Evolutionary conservation across 2,797 vertebrate species (phyloP), one percentile per base, ranked within the genome.

Genomic region (Argyrosomus regius): DNA sequence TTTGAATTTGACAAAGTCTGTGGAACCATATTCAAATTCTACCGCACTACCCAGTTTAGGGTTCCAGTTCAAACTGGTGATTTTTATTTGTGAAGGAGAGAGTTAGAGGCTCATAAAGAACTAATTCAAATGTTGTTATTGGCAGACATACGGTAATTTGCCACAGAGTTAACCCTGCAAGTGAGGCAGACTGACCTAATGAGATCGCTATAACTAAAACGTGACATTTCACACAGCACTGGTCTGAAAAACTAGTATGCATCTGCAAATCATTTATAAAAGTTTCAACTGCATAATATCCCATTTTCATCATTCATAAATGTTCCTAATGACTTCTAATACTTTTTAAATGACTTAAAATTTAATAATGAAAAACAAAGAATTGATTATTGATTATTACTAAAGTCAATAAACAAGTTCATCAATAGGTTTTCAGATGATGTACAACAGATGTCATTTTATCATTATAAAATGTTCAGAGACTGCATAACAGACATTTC

Each of bases 241-340:
- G 1, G 45, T 48, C 28, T 72, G 56, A 41, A 61, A 61, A 54
- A 22, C 3, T 65, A 17, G 59, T 5, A 31, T 50, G 24, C 67
- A 75, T 70, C 58, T 64, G 52, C 41, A 61, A 69, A 79, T 61
- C n/a, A 69, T 80, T 70, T 80, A 11, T 24, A 12, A 77, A 58
- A 46, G 24, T 82, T 72, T 78, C 12, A 73, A 41, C 16, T 4
- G 62, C 48, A 72, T 43, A 24, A 78, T 46, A 57, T 66, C 7
- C 12, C 54, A 45, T 62, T 49, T 39, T 61, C 7, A n/a, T 66
- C 18, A 62, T 57, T 57, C 46, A 56, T 20, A 60, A 56, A n/a
- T 71, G 0, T 20, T 31, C 4, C 7, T 67, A 64, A 78, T 53
- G 20, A 80, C 50, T 41, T 64, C 13, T 43, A 67, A 77, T 50